Conservation (phyloP, 2,797 vertebrate species). For the Lophius americanus region DNA sequence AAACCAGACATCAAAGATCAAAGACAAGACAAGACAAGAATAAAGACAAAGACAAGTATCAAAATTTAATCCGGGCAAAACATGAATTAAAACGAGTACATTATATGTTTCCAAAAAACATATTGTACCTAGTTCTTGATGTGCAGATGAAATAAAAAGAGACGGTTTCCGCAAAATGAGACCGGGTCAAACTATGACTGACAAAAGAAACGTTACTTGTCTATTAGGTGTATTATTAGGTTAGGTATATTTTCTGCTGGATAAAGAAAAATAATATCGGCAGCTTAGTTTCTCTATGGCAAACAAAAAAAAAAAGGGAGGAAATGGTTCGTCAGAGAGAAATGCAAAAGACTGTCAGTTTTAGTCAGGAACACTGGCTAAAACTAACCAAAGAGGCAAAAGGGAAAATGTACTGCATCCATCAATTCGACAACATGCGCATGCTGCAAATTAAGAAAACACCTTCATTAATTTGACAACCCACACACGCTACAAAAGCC, state of each 20-base stretch:
- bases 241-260: conserved; percentile 7
- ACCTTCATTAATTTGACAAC: too few relatives aligned
- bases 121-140: not conserved
- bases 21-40: too few relatives aligned
- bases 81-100: not conserved
- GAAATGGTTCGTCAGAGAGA: conserved; percentile 11
- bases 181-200: not conserved
- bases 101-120: not conserved
- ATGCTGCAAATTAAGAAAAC: too few relatives aligned
- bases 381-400: too few relatives aligned
- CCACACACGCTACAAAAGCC: too few relatives aligned
- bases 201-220: conserved; percentile 4
- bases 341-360: not conserved
- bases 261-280: conserved; percentile 12
- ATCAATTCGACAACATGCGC: too few relatives aligned
- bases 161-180: not conserved
- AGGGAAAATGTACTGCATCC: too few relatives aligned
- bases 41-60: too few relatives aligned
- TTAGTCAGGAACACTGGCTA: too few relatives aligned
- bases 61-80: not conserved
- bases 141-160: too few relatives aligned
- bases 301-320: not conserved
- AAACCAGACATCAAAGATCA: conserved; percentile 34
- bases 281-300: conserved; percentile 16
- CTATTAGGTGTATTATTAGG: too few relatives aligned